Evolutionary conservation across 2,797 vertebrate genomes (phyloP).

Genomic region (Zenarchopterus dispar): DNA sequence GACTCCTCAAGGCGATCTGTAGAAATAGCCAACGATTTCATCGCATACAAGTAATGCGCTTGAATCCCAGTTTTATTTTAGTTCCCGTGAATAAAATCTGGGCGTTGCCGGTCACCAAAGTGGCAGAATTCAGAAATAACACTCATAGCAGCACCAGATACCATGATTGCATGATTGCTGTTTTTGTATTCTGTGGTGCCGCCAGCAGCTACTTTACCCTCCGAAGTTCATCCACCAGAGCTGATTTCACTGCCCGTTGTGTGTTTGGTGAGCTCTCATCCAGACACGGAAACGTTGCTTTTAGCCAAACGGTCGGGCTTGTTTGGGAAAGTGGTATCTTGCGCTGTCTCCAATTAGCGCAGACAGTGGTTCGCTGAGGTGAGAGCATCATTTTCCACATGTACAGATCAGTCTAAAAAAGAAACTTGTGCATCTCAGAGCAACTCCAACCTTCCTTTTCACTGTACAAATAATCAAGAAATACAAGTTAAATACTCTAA

Average conservation of each 20-base stretch:
- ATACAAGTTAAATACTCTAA: no score
- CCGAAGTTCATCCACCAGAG: constrained; percentile 44
- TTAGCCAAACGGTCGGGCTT: constrained; percentile 41
- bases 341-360: no score
- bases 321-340: constrained; percentile 16
- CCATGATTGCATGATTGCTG: constrained; percentile 68
- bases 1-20: no score
- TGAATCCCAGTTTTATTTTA: constrained; percentile 36
- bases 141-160: constrained; percentile 45
- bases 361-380: no score
- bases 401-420: no score
- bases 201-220: constrained; percentile 51
- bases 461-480: no score
- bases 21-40: no score
- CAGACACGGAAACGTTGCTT: constrained; percentile 52
- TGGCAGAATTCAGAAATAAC: constrained; percentile 66
- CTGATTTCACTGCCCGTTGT: constrained; percentile 31
- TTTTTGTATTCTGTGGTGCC: constrained; percentile 72
- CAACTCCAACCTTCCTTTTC: no score
- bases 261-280: constrained; percentile 48
- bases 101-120: constrained; percentile 48
- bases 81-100: constrained; percentile 47
- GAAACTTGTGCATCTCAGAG: no score
- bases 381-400: no score
- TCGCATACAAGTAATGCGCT: no score